phyloP scores from a whole-genome alignment of 2,888 invertebrate species.

The Congeria kusceri region DNA sequence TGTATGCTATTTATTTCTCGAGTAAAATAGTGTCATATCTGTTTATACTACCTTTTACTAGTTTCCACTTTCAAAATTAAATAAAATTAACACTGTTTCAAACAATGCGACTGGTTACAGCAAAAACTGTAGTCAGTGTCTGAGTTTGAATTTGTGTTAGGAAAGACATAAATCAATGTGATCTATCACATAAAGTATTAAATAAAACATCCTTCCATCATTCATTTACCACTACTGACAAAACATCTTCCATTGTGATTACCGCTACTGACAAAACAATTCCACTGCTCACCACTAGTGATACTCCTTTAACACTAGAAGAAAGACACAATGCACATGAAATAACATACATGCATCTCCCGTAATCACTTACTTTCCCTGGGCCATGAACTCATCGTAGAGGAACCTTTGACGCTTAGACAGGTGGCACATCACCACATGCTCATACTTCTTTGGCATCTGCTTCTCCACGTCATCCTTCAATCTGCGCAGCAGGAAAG shows the following conservation, averaged over 20 bases:
- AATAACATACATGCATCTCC: not conserved
- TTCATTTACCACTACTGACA: too few relatives aligned
- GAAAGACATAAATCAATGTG: not conserved
- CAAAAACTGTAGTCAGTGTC: slow-evolving; percentile 37
- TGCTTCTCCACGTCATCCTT: slow-evolving; percentile 99
- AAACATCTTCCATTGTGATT: too few relatives aligned
- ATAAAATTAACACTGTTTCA: slow-evolving; percentile 22
- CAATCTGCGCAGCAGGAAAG: slow-evolving; percentile 96
- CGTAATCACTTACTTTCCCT: slow-evolving; percentile 89
- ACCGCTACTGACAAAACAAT: too few relatives aligned
- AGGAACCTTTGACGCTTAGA: slow-evolving; percentile 98
- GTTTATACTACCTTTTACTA: not conserved
- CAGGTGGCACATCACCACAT: slow-evolving; percentile 87
- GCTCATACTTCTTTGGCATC: slow-evolving; percentile 93
- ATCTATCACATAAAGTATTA: too few relatives aligned
- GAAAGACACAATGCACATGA: too few relatives aligned
- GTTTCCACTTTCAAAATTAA: too few relatives aligned
- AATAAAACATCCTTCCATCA: too few relatives aligned
- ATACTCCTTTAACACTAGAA: too few relatives aligned
- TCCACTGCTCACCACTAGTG: too few relatives aligned
- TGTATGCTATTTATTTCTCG: not conserved
- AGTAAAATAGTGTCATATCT: not conserved
- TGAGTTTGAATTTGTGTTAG: slow-evolving; percentile 22
- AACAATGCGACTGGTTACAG: slow-evolving; percentile 42
- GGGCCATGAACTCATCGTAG: slow-evolving; percentile 99